Conservation (phyloP, 2,797 vertebrate genomes). For the Cetoscarus ocellatus region DNA sequence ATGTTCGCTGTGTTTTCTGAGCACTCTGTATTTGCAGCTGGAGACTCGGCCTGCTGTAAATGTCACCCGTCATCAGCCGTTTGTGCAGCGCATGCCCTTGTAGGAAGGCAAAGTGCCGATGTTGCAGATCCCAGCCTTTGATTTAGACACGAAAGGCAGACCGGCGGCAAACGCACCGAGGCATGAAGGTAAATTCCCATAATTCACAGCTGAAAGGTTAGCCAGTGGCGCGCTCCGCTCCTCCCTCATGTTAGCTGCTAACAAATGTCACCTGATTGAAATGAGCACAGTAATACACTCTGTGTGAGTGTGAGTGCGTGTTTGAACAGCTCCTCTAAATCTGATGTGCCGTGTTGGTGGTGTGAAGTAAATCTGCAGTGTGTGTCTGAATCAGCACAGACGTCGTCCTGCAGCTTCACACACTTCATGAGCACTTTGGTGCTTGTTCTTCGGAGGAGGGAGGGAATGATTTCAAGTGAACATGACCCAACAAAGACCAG, state of each 20-base stretch:
- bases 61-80: constrained; percentile 82
- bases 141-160: constrained; percentile 94
- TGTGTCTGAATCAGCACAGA: constrained; percentile 41
- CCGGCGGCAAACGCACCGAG: constrained; percentile 88
- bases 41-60: constrained; percentile 76
- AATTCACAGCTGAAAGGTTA: constrained; percentile 96
- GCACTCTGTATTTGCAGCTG: constrained; percentile 58
- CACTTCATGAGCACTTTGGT: constrained; percentile 32
- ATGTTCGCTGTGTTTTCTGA: constrained; percentile 31
- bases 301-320: constrained; percentile 62
- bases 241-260: constrained; percentile 88
- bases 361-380: constrained; percentile 44
- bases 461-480: neutral
- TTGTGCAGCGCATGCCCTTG: constrained; percentile 85
- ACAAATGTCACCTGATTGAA: constrained; percentile 91
- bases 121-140: constrained; percentile 91
- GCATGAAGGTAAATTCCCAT: constrained; percentile 98
- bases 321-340: constrained; percentile 76
- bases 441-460: constrained; percentile 7
- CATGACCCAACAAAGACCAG: neutral
- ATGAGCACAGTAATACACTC: constrained; percentile 81
- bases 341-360: constrained; percentile 70
- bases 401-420: constrained; percentile 17
- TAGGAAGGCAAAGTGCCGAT: constrained; percentile 92
- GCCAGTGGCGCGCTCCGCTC: constrained; percentile 83